Percentiles rank a stretch among this genome's conserved stretches.
Evolutionary conservation across 2,113 vertebrate genomes (phyloP).

Genomic region (Elanoides forficatus): DNA sequence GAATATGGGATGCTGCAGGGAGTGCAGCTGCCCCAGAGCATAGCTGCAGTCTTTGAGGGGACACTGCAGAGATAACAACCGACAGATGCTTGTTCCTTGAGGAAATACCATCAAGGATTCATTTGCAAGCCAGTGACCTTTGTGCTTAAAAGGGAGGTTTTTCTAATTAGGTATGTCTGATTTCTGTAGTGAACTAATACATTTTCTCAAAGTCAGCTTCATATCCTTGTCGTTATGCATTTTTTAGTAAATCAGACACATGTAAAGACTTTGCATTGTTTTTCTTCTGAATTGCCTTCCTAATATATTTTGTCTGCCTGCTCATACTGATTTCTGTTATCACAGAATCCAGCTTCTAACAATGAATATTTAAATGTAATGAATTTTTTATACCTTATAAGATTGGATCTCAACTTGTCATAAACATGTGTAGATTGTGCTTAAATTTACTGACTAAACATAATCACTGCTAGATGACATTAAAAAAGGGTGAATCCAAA

Average conservation of each 20-base stretch:
- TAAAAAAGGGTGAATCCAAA: background rate
- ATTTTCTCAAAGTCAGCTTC: background rate
- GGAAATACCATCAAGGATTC: background rate
- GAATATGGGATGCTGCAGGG: background rate
- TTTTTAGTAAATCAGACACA: background rate
- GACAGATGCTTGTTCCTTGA: background rate
- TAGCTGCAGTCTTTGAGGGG: background rate
- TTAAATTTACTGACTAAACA: slow-evolving; percentile 60
- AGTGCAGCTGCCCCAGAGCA: background rate
- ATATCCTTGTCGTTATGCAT: background rate
- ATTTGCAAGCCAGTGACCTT: background rate
- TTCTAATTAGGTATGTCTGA: background rate
- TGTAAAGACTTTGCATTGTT: background rate
- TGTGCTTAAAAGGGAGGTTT: background rate
- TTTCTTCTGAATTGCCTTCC: background rate
- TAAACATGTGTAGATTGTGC: slow-evolving; percentile 26
- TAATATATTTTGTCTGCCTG: background rate
- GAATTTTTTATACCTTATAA: slow-evolving; percentile 28
- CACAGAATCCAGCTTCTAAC: slow-evolving; percentile 21
- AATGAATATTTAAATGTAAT: slow-evolving; percentile 62
- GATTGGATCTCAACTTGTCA: slow-evolving; percentile 12
- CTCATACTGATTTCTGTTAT: slow-evolving; percentile 29
- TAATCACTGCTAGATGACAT: slow-evolving; percentile 3
- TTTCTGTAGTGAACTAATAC: background rate
- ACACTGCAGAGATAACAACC: background rate